A percentile compares a stretch with the other conserved stretches of the same genome.
phyloP scores from a whole-genome alignment of 2,797 vertebrate species.

The Hoplostethus atlanticus region DNA sequence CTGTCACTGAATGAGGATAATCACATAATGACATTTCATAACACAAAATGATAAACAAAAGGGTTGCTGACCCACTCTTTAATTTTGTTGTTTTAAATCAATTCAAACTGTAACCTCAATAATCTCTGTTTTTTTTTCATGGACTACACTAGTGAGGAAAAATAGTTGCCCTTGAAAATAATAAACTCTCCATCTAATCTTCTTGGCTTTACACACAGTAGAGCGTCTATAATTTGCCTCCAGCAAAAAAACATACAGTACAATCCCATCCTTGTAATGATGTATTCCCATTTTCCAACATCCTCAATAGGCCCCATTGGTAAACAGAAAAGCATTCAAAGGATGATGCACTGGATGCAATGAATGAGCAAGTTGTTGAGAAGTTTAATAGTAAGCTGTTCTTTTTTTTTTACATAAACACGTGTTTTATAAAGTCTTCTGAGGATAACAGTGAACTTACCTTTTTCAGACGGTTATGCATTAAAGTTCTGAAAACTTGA shows the following conservation, averaged over 20 bases:
- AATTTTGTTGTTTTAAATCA: too few species aligned
- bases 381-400: too few species aligned
- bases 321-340: neutral
- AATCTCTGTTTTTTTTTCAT: neutral
- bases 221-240: neutral
- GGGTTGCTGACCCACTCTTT: neutral
- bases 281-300: neutral
- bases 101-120: neutral
- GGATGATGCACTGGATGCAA: neutral
- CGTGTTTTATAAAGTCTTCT: neutral
- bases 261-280: constrained; percentile 10
- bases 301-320: neutral
- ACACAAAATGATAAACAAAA: neutral
- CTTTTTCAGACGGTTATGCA: constrained; percentile 80
- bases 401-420: too few species aligned
- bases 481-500: constrained; percentile 68
- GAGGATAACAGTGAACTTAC: constrained; percentile 57
- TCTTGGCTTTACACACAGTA: constrained; percentile 6
- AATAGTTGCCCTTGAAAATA: neutral
- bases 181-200: neutral
- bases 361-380: too few species aligned
- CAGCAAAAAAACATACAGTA: neutral
- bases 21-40: neutral
- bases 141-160: neutral
- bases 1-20: neutral